These are phyloP conservation scores for Liparis tanakae DNA, from an alignment of 2,797 vertebrate genomes.

Conservation along the genomic window DNA sequence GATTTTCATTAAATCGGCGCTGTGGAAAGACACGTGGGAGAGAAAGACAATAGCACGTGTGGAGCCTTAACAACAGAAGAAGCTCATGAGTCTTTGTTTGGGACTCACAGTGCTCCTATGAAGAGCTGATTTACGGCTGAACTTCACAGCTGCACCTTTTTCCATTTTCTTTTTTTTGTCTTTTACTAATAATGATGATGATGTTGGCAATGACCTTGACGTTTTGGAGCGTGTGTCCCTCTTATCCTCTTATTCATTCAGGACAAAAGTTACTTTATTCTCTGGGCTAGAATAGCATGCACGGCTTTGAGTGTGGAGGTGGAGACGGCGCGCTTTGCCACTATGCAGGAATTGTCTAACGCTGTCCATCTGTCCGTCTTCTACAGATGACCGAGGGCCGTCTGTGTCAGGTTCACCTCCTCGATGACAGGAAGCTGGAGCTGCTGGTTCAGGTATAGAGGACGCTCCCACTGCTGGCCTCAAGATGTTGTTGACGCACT, in stretches of 20 bases:
- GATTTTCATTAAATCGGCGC: conserved; percentile 29
- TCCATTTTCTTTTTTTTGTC: background rate
- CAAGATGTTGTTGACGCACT: background rate
- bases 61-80: background rate
- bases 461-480: conserved; percentile 4
- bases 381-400: conserved; percentile 96
- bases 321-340: conserved; percentile 1
- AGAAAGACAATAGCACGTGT: conserved; percentile 31
- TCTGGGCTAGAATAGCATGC: conserved; percentile 2
- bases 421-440: conserved; percentile 94
- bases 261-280: conserved; percentile 49
- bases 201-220: conserved; percentile 29
- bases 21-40: conserved; percentile 40
- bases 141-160: background rate
- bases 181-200: background rate
- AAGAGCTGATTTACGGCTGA: conserved; percentile 16
- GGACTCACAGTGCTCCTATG: conserved; percentile 7
- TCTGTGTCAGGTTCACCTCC: conserved; percentile 93
- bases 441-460: conserved; percentile 94
- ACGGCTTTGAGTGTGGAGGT: conserved; percentile 7
- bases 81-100: conserved; percentile 12
- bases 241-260: conserved; percentile 44
- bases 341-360: conserved; percentile 10
- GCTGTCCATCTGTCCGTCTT: conserved; percentile 32
- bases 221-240: background rate